Base-by-base conservation (phyloP, 2,888 invertebrate species). In the Bimastos eiseni region DNA sequence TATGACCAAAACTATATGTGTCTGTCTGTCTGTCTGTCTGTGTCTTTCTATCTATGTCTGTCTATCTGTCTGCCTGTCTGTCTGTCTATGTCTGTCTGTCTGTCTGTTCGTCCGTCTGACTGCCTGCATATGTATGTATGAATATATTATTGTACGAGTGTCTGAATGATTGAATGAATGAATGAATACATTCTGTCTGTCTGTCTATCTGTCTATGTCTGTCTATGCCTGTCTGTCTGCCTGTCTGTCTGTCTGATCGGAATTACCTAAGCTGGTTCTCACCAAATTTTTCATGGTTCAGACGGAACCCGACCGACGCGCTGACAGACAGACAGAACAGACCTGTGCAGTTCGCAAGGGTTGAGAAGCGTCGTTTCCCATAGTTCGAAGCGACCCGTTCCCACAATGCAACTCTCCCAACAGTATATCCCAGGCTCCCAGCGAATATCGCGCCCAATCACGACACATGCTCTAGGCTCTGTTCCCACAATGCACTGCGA, bases 291-390 rank as follows among this genome's bases (percentile, higher is more conserved):
- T 70, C 70, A 70, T 49, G 24, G 49, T 49, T 49, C 86, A 86
- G 19, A 17, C 33, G 24, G 86, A 86, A 34, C 30, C 36, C 21
- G 21, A 49, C 49, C 8, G 33, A 33, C 83, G 30, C 6, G 5
- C 83, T 30, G 8, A 83, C 84, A 33, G 33, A 1, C 84, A 84
- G 84, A 21, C 84, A 21, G 84, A 84, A 24, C 86, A 86, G 86
- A 37, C 2, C 70, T n/a, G 70, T 13, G 70, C n/a, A 70, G 70
- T n/a, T n/a, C 70, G n/a, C 8, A n/a, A 6, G 8, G 70, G 30
- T 70, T 70, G 70, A 70, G 70, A 70, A 49, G n/a, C 70, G n/a
- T 70, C n/a, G 49, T 70, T 70, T 70, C 70, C 70, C 70, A 70
- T 70, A 70, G n/a, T 8, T 30, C 70, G 70, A n/a, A 2, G 70